Percentiles rank a stretch among this genome's conserved stretches.
Evolutionary conservation across 2,797 vertebrate species (phyloP).

Genomic region (Smutsia temminckii): DNA sequence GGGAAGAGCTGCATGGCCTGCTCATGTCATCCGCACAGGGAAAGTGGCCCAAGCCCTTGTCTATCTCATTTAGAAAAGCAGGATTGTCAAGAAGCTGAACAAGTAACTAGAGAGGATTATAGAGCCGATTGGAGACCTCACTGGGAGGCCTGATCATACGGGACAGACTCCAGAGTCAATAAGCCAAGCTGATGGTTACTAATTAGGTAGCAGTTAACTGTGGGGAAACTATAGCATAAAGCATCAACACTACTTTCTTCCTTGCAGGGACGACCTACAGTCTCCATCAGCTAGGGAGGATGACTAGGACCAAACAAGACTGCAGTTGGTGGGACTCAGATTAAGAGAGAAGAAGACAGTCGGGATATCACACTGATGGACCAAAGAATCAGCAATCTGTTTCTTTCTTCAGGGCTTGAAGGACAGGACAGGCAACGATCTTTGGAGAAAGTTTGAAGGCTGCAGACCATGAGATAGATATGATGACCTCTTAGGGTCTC

Average conservation of each 20-base stretch:
- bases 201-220: not conserved
- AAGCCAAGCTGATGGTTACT: not conserved
- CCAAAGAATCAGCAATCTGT: not conserved
- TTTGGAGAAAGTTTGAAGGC: not conserved
- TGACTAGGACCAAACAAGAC: not conserved
- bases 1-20: fast-evolving
- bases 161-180: not conserved
- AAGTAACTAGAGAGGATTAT: not conserved
- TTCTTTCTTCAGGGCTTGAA: not conserved
- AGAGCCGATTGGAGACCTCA: not conserved
- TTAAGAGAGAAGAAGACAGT: not conserved
- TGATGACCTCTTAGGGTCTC: not conserved
- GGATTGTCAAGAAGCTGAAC: not conserved
- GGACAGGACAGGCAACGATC: not conserved
- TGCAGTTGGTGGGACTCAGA: not conserved
- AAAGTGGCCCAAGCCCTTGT: not conserved
- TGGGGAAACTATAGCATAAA: not conserved
- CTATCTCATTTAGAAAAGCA: not conserved
- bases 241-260: not conserved
- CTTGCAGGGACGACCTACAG: not conserved
- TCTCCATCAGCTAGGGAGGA: not conserved
- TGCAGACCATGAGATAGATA: not conserved
- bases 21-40: too few species aligned
- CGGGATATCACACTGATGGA: not conserved
- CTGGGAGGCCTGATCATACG: not conserved